Conservation (phyloP, 2,113 vertebrate species). For the Atractosteus spatula region DNA sequence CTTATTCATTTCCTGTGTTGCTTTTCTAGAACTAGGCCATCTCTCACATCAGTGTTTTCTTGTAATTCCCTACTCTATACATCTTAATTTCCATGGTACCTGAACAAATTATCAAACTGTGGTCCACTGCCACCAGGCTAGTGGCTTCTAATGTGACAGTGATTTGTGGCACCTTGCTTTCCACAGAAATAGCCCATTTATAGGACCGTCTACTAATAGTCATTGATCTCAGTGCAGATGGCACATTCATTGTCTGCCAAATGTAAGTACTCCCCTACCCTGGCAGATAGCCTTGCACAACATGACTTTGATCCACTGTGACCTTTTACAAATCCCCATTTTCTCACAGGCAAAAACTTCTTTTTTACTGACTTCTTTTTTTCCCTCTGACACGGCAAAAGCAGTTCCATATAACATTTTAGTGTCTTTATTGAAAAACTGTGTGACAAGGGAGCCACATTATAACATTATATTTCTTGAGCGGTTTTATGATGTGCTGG, state of each 20-base stretch:
- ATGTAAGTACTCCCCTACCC: constrained; percentile 42
- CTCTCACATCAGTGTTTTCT: constrained; percentile 18
- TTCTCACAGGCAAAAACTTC: constrained; percentile 46
- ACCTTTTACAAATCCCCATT: constrained; percentile 68
- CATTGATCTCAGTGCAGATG: constrained; percentile 46
- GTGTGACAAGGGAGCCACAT: too few species aligned
- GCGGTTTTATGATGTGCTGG: too few species aligned
- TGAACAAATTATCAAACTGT: constrained; percentile 27
- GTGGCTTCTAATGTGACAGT: constrained; percentile 41
- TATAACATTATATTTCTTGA: too few species aligned
- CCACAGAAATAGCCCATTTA: constrained; percentile 34
- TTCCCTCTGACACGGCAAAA: too few species aligned
- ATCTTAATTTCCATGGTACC: constrained; percentile 31
- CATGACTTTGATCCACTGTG: constrained; percentile 63
- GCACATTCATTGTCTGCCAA: constrained; percentile 49
- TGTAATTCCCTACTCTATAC: constrained; percentile 21
- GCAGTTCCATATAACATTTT: too few species aligned
- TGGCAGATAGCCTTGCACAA: constrained; percentile 54
- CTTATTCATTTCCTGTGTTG: too few species aligned
- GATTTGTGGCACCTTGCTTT: constrained; percentile 33
- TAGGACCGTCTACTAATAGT: constrained; percentile 39
- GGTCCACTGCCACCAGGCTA: constrained; percentile 15
- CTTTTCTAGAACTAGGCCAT: constrained; percentile 17
- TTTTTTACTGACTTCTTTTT: constrained; percentile 5
- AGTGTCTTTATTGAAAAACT: too few species aligned